Evolutionary conservation across 2,888 invertebrate species (phyloP).

Genomic region (Caenorhabditis panamensis): DNA sequence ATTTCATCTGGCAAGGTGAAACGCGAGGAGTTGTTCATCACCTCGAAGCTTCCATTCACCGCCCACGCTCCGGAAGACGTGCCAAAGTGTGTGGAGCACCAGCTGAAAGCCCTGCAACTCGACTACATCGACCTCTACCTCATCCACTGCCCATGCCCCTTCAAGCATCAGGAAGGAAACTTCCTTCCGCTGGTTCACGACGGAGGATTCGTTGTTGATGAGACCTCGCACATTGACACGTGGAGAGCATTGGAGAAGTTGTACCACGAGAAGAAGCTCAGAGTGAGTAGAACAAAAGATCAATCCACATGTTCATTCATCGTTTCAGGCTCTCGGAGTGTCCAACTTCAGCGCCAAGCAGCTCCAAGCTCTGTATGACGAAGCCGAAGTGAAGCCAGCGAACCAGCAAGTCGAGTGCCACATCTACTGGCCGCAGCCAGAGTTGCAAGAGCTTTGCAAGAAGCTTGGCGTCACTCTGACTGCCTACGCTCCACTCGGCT

Average conservation of each 20-base stretch:
- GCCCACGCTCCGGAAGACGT: conserved; percentile 70
- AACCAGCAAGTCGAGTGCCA: conserved; percentile 86
- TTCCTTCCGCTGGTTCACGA: conserved; percentile 57
- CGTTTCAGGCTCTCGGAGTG: conserved; percentile 72
- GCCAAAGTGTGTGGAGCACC: conserved; percentile 63
- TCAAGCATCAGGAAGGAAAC: conserved; percentile 58
- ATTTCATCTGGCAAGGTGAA: conserved; percentile 85
- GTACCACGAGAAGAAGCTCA: conserved; percentile 68
- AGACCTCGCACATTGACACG: conserved; percentile 71
- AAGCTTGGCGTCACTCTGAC: conserved; percentile 84
- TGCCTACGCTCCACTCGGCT: conserved; percentile 72
- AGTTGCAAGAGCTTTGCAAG: conserved; percentile 85
- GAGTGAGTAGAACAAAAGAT: too few relatives aligned
- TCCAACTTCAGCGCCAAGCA: conserved; percentile 77
- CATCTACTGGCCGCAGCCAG: conserved; percentile 87
- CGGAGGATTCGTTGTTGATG: conserved; percentile 50
- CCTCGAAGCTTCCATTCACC: conserved; percentile 74
- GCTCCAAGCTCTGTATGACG: conserved; percentile 75
- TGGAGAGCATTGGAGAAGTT: conserved; percentile 75
- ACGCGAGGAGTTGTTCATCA: conserved; percentile 77
- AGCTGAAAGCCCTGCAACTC: conserved; percentile 70
- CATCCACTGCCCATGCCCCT: conserved; percentile 71
- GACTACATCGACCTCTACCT: conserved; percentile 75
- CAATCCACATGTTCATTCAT: too few relatives aligned
- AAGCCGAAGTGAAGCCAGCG: conserved; percentile 75